phyloP scores from a whole-genome alignment of 2,888 invertebrate species.

The Alloplasta piceator region DNA sequence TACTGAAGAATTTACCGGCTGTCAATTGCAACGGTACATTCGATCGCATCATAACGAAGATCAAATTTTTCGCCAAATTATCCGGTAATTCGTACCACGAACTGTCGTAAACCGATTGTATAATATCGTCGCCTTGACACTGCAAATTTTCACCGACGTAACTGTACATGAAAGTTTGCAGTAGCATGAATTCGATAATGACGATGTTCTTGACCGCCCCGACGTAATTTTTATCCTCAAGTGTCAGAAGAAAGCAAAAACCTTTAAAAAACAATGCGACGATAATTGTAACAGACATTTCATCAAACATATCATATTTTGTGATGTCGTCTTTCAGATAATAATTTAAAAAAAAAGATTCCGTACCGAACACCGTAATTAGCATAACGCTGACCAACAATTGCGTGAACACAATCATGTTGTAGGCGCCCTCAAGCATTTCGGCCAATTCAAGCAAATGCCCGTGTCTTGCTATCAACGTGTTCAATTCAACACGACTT shows the following conservation, averaged over 20 bases:
- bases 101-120: slow-evolving; percentile 68
- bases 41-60: slow-evolving; percentile 71
- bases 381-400: slow-evolving; percentile 66
- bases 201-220: slow-evolving; percentile 63
- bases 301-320: neutral
- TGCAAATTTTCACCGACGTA: slow-evolving; percentile 72
- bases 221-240: slow-evolving; percentile 60
- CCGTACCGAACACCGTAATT: slow-evolving; percentile 66
- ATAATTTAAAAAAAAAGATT: neutral
- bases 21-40: slow-evolving; percentile 68
- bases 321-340: neutral
- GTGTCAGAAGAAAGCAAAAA: slow-evolving; percentile 67
- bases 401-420: slow-evolving; percentile 68
- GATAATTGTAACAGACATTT: neutral
- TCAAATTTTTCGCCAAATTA: slow-evolving; percentile 66
- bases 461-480: slow-evolving; percentile 65
- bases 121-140: slow-evolving; percentile 68
- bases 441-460: slow-evolving; percentile 63
- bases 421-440: slow-evolving; percentile 66
- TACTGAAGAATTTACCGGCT: slow-evolving; percentile 69
- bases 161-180: slow-evolving; percentile 70
- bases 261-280: slow-evolving; percentile 58
- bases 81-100: slow-evolving; percentile 71
- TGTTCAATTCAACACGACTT: slow-evolving; percentile 51
- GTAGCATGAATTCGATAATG: slow-evolving; percentile 65